phyloP scores from a whole-genome alignment of 1,140 invertebrate species.

The Drosophila yakuba region DNA sequence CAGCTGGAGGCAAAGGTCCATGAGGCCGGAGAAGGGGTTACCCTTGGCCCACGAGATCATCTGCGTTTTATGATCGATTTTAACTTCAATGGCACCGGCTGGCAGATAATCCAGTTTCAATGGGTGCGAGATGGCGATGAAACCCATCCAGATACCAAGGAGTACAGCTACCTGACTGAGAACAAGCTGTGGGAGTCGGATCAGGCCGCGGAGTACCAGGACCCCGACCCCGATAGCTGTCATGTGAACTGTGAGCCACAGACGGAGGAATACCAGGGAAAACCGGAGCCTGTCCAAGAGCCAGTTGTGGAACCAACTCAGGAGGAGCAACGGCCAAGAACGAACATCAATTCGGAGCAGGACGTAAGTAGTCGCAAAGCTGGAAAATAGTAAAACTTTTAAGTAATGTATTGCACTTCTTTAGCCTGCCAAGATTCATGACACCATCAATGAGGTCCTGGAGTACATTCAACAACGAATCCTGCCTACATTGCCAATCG shows the following conservation, averaged over 20 bases:
- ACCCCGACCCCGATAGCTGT: slow-evolving; percentile 23
- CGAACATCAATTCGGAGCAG: slow-evolving; percentile 32
- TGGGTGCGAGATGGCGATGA: slow-evolving; percentile 74
- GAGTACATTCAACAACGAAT: slow-evolving; percentile 74
- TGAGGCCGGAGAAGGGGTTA: slow-evolving; percentile 28
- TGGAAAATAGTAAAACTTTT: not conserved
- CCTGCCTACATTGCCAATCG: slow-evolving; percentile 49
- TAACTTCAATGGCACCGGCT: slow-evolving; percentile 76
- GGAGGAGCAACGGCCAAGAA: not conserved
- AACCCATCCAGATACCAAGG: slow-evolving; percentile 31
- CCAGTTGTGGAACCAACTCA: not conserved
- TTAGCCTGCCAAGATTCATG: slow-evolving; percentile 52
- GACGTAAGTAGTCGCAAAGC: slow-evolving; percentile 42
- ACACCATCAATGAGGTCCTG: slow-evolving; percentile 67
- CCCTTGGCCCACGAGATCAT: slow-evolving; percentile 70
- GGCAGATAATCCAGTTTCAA: slow-evolving; percentile 77
- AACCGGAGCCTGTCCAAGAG: not conserved
- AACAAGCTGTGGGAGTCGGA: slow-evolving; percentile 64
- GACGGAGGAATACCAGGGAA: not conserved
- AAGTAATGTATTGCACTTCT: not conserved
- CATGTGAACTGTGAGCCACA: slow-evolving; percentile 14
- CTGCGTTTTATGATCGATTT: slow-evolving; percentile 80
- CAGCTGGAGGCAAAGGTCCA: slow-evolving; percentile 47
- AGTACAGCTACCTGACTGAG: slow-evolving; percentile 70
- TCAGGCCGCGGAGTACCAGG: slow-evolving; percentile 47